These are phyloP conservation scores for Dicycla oo DNA, from an alignment of 2,888 invertebrate genomes.

Conservation along the genomic window DNA sequence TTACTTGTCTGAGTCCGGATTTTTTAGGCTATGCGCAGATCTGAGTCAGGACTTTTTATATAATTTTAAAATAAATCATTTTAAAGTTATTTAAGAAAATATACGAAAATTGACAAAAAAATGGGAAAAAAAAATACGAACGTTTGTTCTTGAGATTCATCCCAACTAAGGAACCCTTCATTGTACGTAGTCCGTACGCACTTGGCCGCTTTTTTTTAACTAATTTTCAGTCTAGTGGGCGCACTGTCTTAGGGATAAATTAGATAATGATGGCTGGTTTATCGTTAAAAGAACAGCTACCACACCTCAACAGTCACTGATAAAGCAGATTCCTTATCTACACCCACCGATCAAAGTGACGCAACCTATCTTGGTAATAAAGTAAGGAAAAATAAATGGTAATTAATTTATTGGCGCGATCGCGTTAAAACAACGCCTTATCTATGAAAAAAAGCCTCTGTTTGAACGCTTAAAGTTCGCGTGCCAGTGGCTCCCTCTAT, in stretches of 20 bases:
- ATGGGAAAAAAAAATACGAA: too few relatives aligned
- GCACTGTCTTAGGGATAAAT: conserved; percentile 6
- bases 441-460: conserved; percentile 61
- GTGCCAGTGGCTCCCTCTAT: conserved; percentile 78
- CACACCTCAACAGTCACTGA: conserved; percentile 37
- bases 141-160: too few relatives aligned
- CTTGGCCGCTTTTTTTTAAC: too few relatives aligned
- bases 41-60: background rate
- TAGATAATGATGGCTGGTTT: background rate
- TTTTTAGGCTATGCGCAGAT: background rate
- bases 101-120: too few relatives aligned
- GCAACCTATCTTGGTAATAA: conserved; percentile 44
- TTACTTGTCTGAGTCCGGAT: background rate
- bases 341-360: conserved; percentile 43
- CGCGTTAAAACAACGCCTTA: conserved; percentile 62
- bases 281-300: conserved; percentile 25
- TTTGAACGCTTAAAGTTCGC: conserved; percentile 69
- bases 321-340: conserved; percentile 36
- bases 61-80: too few relatives aligned
- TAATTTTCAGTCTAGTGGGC: background rate
- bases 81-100: too few relatives aligned
- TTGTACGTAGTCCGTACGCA: too few relatives aligned
- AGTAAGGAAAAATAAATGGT: conserved; percentile 59
- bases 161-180: too few relatives aligned
- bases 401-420: conserved; percentile 61